Base-by-base conservation (phyloP, 2,888 invertebrate species). In the Scrobipalpa costella region DNA sequence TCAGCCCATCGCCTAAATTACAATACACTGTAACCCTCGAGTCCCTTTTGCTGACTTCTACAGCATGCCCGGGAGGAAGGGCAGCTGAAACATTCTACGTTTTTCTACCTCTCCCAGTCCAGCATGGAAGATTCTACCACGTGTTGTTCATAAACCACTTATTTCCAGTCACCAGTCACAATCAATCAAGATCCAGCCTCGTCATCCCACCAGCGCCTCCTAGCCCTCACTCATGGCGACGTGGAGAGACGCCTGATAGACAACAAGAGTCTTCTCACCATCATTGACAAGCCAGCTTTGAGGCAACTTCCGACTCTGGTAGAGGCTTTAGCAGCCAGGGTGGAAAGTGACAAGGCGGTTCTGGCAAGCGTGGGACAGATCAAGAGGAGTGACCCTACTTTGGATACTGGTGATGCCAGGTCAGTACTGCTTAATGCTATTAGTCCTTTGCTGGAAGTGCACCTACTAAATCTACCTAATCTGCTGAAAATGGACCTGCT, bases 301-400 rank as follows among this genome's bases (percentile, higher is more conserved):
- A 94, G 96, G 75, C 95, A 96, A 82, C 92, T 98, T 62, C 89
- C 92, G 19, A 92, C 93, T 0, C 90, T 98, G 66, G 93, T 94
- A 49, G 92, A 94, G 50, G 93, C 94, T 69, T 90, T 98, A 49
- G 94, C 95, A 57, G 93, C 95, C 27, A 92, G 98, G 68, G 97
- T 98, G 57, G 97, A 98, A 81, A 96, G 95, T 78, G 98, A 98
- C 89, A 98, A 98, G 84, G 96, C 97, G 64, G 96, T 96, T 62
- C 88, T 98, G 66, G 93, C 94, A 44, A 94, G 94, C 71, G 93
- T 95, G 47, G 94, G 95, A 0, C 94, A 94, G 77, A 92, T 95
- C 61, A 94, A 94, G 78, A 89, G 92, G 66, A 92, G 94, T 61
- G 94, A 94, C 64, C 92, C 93, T 0, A 81, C 87, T 0, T 85